phyloP scores from a whole-genome alignment of 2,797 vertebrate genomes.

The Tapera naevia region DNA sequence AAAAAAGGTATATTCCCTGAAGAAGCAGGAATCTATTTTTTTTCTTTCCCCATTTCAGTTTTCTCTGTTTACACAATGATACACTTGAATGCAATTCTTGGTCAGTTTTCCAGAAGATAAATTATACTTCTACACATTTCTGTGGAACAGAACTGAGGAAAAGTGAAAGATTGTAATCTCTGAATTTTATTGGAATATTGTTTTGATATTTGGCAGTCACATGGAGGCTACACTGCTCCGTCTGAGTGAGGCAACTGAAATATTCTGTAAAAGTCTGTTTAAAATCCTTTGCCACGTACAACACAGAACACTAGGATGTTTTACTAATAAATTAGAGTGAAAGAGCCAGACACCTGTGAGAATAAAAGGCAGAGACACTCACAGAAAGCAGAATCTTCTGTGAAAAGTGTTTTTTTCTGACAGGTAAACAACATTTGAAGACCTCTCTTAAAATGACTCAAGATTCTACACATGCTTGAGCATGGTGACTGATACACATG shows the following conservation, averaged over 20 bases:
- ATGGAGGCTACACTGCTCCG: rapidly evolving
- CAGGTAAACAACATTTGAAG: neutral
- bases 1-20: neutral
- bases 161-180: neutral
- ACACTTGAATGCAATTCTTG: neutral
- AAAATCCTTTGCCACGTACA: neutral
- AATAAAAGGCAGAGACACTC: neutral
- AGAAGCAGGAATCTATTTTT: neutral
- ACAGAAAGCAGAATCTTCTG: neutral
- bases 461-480: neutral
- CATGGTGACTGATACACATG: neutral
- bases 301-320: neutral
- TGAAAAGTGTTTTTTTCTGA: neutral
- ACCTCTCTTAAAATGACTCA: neutral
- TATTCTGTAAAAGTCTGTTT: neutral
- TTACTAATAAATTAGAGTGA: neutral
- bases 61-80: neutral
- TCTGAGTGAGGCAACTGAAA: neutral
- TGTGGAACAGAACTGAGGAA: neutral
- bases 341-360: neutral
- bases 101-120: neutral
- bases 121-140: neutral
- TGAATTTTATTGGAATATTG: neutral
- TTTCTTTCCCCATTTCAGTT: neutral
- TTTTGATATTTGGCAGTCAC: neutral